These are phyloP conservation scores for Sminthurides aquaticus DNA, from an alignment of 2,888 invertebrate species.

Conservation along the genomic window DNA sequence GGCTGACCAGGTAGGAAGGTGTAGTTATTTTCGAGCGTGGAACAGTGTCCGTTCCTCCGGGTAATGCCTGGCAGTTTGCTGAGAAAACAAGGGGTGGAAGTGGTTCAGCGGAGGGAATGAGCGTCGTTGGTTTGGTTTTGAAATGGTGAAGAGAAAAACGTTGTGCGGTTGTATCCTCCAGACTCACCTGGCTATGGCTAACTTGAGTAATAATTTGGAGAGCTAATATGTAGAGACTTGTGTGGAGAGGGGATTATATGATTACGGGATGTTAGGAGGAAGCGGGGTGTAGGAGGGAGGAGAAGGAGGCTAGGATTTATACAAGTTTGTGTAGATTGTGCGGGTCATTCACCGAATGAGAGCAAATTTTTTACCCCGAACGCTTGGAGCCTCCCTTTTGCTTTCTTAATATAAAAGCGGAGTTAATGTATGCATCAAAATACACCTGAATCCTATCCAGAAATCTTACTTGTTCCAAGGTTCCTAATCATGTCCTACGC, in stretches of 20 bases:
- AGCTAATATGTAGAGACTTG: no score
- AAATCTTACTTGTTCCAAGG: not conserved
- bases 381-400: not conserved
- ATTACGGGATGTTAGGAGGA: not conserved
- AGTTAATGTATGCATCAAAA: not conserved
- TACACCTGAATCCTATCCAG: not conserved
- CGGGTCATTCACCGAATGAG: constrained; percentile 32
- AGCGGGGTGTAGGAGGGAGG: not conserved
- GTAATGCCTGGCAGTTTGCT: no score
- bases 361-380: constrained; percentile 12
- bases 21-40: no score
- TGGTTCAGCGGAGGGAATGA: no score
- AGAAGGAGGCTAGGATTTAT: not conserved
- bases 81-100: no score
- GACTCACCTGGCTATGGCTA: not conserved
- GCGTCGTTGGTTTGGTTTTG: no score
- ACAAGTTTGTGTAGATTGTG: constrained; percentile 8
- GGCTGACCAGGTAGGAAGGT: no score
- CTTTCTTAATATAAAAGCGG: constrained; percentile 1
- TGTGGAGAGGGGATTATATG: not conserved
- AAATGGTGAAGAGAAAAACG: no score
- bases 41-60: no score
- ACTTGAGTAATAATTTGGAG: no score
- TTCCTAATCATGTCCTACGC: no score
- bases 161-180: no score